Evolutionary conservation across 2,888 invertebrate genomes (phyloP), one percentile per base, ranked within the genome.

Genomic region (Nymphalis c-album): DNA sequence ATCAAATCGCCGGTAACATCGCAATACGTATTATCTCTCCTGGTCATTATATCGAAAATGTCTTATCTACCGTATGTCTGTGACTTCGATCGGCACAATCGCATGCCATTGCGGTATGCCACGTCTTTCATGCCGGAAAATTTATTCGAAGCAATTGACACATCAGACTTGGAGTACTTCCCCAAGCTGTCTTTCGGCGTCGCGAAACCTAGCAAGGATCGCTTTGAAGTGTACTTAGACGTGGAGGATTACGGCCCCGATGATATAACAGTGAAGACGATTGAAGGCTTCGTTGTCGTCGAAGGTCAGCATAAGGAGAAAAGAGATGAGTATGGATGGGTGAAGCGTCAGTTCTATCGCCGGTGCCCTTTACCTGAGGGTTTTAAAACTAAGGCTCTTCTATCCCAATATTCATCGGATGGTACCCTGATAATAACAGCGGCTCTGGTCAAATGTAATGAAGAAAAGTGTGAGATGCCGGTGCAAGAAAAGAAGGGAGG

Each of bases 281-380:
- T 57, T 6, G 57, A 57, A 17, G 57, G 57, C 8, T 57, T 40
- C 57, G 40, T 57, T 13, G 35, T 57, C 8, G 20, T 57, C 18
- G 31, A 57, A 18, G 57, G 57, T 6, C 17, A 57, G 31, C 57
- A 57, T 13, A 10, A 35, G 40, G 57, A 57, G 40, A 35, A 57
- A 18, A 10, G 18, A 5, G 57, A 57, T 4, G 18, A 40, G 4
- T 6, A 40, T 18, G 57, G 57, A 18, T 40, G n/a, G 35, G 40
- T 57, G 13, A n/a, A 35, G 40, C 57, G 57, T 17, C n/a, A 57
- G 18, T 57, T 57, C 10, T 5, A 40, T 1, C 57, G 57, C 18
- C 57, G 57, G n/a, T 57, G 57, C 40, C 57, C 57, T 18, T 10
- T 57, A 18, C 57, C 57, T 7, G n/a, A 35, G 26, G 57, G 57